Base-by-base conservation (phyloP, 2,797 vertebrate genomes). In the Tolypeutes matacus region DNA sequence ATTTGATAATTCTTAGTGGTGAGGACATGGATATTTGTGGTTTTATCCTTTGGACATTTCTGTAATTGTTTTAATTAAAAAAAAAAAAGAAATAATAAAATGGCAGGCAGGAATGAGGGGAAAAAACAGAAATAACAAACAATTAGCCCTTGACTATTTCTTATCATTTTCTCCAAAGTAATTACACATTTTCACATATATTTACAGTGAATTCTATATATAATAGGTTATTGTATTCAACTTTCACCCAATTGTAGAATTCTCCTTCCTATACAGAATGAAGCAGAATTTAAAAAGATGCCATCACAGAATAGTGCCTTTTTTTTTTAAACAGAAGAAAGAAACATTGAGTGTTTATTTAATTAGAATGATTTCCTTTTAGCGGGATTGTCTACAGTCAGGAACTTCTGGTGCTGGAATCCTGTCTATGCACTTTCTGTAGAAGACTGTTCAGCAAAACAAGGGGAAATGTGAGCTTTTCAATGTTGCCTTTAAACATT, bases 401-500 rank as follows among this genome's bases (percentile, higher is more conserved):
- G 62, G 25, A 75, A 62, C 4, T 84, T 93, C 39, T 39, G 62
- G 10, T 9, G 0, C 1, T 14, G 31, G 31, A 12, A 42, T 3
- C 17, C 49, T 23, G 56, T 46, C 27, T 72, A 42, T 53, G 12
- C 12, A 56, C 14, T 88, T 75, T 64, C 64, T 56, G 36, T 23
- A 86, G 78, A 89, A 21, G 3, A 18, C 7, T 80, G 12, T 34
- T 80, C 51, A 65, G 29, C 15, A 91, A 91, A 93, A 31, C 31
- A 70, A 91, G 36, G 9, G 18, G 60, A 60, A 42, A 21, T 81
- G n/a, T 82, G 29, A 93, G n/a, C 15, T 85, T 69, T 90, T 53
- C 69, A 87, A 62, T 65, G 14, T 34, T 86, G 25, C 15, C n/a
- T 93, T 89, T 88, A 39, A 85, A 82, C 11, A 67, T 87, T 87